Evolutionary conservation across 92 coral and sea anemone species (phyloP).

Genomic region (Meandrina meandrites): DNA sequence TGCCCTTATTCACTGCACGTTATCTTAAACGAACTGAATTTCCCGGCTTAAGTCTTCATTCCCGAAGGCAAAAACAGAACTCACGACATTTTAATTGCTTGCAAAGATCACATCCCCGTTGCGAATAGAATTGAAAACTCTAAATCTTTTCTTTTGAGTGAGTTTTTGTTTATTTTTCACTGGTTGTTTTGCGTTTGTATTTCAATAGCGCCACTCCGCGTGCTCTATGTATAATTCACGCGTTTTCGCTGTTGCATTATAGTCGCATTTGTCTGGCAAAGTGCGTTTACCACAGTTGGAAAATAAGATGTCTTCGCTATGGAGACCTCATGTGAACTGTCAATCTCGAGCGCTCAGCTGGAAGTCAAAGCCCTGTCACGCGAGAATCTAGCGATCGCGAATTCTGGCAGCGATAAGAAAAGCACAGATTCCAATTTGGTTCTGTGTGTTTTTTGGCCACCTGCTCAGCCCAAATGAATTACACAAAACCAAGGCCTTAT

Average conservation of each 20-base stretch:
- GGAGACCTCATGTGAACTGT: slow-evolving; percentile 20
- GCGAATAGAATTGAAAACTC: slow-evolving; percentile 24
- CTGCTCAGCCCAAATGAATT: slow-evolving; percentile 48
- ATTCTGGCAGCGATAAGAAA: slow-evolving; percentile 35
- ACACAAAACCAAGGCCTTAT: slow-evolving; percentile 33
- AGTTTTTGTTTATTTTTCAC: slow-evolving; percentile 67
- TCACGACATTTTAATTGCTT: slow-evolving; percentile 28
- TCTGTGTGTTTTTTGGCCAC: slow-evolving; percentile 45
- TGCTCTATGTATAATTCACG: slow-evolving; percentile 63
- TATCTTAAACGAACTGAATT: slow-evolving; percentile 21
- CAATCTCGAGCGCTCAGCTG: slow-evolving; percentile 29
- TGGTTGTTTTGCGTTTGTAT: slow-evolving; percentile 56
- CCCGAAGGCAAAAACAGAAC: neutral
- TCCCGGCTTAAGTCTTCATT: neutral
- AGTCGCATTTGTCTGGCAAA: slow-evolving; percentile 2
- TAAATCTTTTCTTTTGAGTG: slow-evolving; percentile 14
- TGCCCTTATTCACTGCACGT: slow-evolving; percentile 23
- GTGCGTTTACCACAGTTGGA: slow-evolving; percentile 11
- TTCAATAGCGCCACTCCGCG: slow-evolving; percentile 58
- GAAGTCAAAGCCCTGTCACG: slow-evolving; percentile 42
- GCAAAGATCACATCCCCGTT: slow-evolving; percentile 24
- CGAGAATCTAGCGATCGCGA: slow-evolving; percentile 20
- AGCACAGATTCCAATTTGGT: slow-evolving; percentile 38
- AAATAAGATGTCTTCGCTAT: slow-evolving; percentile 4
- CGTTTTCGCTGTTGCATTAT: slow-evolving; percentile 12